Evolutionary conservation across 2,113 vertebrate species (phyloP), one percentile per base, ranked within the genome.

Genomic region (Scomber colias): DNA sequence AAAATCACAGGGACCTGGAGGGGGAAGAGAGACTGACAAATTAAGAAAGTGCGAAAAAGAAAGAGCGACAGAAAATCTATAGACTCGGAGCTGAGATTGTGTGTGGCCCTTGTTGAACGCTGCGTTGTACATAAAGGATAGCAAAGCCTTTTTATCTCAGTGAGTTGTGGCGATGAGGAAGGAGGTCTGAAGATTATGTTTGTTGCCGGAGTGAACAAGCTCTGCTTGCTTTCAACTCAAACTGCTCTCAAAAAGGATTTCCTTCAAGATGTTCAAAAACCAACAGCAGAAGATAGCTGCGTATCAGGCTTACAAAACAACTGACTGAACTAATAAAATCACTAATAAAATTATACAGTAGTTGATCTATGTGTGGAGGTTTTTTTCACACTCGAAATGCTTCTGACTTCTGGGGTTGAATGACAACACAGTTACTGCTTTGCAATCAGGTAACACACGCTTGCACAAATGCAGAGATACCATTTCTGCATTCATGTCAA

Each of bases 61-160:
- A 82, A 85, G 74, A 48, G 62, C 15, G 75, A 89, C 77, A 88
- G 77, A 72, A 88, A 91, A 92, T 90, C 90, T 73, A 87, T 90
- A 78, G 74, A 71, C 60, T 51, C 45, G 11, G 72, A 84, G 75
- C 71, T 67, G 77, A 82, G 64, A 76, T 64, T 69, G 84, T 76
- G 84, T 81, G 82, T 65, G 84, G 84, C 71, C 55, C 62, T 72
- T 68, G 89, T 85, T 81, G 85, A 86, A 87, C 62, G 83, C 21
- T 0, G 60, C 27, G 63, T 72, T 62, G 82, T 81, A 87, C 82
- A 89, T 82, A 87, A 89, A 87, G 66, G 65, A 89, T 19, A 82
- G 75, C 59, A 62, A 77, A 87, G 72, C 8, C 59, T 78, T 86
- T 87, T 89, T 81, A 89, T 89, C 77, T 86, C 35, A n/a, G 77